phyloP scores from a whole-genome alignment of 2,797 vertebrate genomes.

The Takifugu rubripes region DNA sequence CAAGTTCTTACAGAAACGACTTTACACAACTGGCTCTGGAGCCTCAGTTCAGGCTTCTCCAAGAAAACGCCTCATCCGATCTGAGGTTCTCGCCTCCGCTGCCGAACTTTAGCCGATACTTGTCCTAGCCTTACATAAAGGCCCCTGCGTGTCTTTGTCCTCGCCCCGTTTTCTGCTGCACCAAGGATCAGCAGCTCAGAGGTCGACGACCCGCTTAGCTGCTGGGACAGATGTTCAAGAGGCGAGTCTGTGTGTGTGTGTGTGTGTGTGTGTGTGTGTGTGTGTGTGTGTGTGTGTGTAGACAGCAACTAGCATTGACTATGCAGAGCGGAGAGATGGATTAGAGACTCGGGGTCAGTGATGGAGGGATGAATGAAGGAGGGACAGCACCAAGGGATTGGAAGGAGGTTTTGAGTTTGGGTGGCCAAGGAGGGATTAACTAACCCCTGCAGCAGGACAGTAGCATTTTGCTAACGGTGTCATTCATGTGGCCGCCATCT shows the following conservation, averaged over 20 bases:
- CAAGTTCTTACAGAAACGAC: too few relatives aligned
- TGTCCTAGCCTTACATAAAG: conserved; percentile 6
- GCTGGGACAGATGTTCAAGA: conserved; percentile 65
- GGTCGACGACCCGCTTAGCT: conserved; percentile 62
- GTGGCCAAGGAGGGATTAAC: conserved; percentile 28
- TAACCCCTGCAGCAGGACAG: conserved; percentile 7
- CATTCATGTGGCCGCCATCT: conserved; percentile 3
- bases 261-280: conserved; percentile 7
- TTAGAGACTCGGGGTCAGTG: conserved; percentile 40
- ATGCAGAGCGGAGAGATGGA: conserved; percentile 40
- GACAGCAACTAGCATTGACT: conserved; percentile 32
- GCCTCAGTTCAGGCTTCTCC: too few relatives aligned
- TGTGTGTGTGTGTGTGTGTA: conserved; percentile 8
- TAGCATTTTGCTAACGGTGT: conserved; percentile 4
- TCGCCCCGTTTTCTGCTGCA: conserved; percentile 16
- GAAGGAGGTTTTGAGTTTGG: conserved; percentile 10
- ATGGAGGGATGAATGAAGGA: conserved; percentile 35
- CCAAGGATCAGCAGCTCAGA: conserved; percentile 48
- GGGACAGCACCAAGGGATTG: conserved; percentile 25
- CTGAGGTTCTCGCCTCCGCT: conserved; percentile 6
- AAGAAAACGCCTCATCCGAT: neutral
- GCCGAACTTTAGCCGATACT: neutral
- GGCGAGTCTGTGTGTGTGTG: conserved; percentile 8
- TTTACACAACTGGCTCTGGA: too few relatives aligned
- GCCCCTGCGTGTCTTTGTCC: conserved; percentile 30